Conservation (phyloP, 2,113 vertebrate species). For the Psephotus haematonotus region DNA sequence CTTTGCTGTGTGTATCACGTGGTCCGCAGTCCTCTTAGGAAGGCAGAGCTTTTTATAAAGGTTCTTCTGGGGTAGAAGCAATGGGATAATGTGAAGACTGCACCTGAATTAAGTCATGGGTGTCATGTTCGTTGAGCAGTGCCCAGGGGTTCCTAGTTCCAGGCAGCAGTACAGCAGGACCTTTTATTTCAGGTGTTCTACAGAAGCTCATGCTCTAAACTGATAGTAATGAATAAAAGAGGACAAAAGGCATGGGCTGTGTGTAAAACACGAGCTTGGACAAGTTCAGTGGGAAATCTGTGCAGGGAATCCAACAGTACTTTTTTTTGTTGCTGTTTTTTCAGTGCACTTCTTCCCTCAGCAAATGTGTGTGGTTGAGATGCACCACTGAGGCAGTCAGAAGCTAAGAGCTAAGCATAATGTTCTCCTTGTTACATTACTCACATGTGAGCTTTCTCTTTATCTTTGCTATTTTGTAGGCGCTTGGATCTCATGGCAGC, state of each 20-base stretch:
- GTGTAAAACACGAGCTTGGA: not conserved
- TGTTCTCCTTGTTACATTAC: not conserved
- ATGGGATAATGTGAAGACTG: not conserved
- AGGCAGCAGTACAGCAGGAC: not conserved
- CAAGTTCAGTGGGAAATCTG: not conserved
- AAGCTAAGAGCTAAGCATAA: not conserved
- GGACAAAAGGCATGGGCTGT: not conserved
- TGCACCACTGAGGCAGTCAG: not conserved
- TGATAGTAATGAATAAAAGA: not conserved
- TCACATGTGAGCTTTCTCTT: not conserved
- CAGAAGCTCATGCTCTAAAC: not conserved
- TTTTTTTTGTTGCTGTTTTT: not conserved
- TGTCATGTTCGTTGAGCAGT: not conserved
- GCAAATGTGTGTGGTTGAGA: not conserved
- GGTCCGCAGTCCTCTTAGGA: not conserved
- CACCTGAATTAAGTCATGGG: not conserved
- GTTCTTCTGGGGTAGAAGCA: not conserved
- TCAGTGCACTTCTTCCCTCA: not conserved
- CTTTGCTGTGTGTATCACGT: accelerated
- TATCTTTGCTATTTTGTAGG: constrained; percentile 65
- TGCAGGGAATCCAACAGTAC: not conserved
- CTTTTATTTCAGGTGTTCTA: not conserved
- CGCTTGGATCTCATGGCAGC: constrained; percentile 93
- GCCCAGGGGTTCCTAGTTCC: not conserved
- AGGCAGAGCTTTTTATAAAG: not conserved